Evolutionary conservation across 2,113 vertebrate species (phyloP), one percentile per base, ranked within the genome.

Genomic region (Colinus virginianus): DNA sequence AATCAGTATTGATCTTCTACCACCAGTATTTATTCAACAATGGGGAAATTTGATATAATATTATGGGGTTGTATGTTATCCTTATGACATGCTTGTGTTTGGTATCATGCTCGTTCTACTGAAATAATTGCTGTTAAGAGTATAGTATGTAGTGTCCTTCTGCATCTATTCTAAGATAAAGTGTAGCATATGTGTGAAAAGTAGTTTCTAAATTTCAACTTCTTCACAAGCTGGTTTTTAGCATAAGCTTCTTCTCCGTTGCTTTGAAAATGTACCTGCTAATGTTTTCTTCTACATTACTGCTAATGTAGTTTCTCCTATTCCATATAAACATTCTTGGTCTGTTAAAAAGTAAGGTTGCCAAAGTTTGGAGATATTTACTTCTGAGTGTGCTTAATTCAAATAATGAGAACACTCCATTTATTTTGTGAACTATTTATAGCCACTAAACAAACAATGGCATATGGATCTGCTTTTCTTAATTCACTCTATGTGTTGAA

Each of bases 351-450:
- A 48, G 22, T 81, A 42, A 70, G 71, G 17, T 63, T 91, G 84
- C 63, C 49, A 72, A 63, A 87, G 22, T 89, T 92, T 82, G 62
- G 15, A 78, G 85, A 82, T 49, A 32, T 90, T 94, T 95, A 72
- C 66, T 95, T 95, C 75, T 45, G 25, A 82, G 85, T 86, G n/a
- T 80, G 43, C 74, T 90, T 87, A 90, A 70, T 75, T 87, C 46
- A 78, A 55, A 67, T 0, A 1, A 36, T 20, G 36, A 21, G 81
- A 78, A 25, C 0, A 2, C 68, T 80, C 80, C 55, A 48, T 92
- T 96, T 95, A 82, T 93, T 78, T 87, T 92, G 55, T 93, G 78
- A 90, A 79, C 61, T 94, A 71, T 94, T 94, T 90, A 76, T 83
- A 85, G 70, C 90, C 87, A 49, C 88, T 88, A 88, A 94, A 92